These are phyloP conservation scores for Benthosema pterotum DNA, from an alignment of 2,797 vertebrate species.

Conservation along the genomic window DNA sequence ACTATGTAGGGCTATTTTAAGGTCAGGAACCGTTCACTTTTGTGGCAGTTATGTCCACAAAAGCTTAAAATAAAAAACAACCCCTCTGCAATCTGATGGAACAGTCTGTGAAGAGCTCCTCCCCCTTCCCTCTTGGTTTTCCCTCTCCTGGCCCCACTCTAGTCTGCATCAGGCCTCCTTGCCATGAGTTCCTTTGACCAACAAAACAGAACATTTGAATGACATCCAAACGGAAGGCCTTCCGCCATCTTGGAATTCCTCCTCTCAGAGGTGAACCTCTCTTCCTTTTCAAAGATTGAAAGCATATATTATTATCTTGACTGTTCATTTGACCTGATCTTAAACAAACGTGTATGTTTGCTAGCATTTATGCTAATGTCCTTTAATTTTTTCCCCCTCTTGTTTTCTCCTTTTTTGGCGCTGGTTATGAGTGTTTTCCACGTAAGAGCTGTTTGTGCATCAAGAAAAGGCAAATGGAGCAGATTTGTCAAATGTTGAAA, in stretches of 20 bases:
- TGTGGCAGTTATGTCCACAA: too few relatives aligned
- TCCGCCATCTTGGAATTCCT: neutral
- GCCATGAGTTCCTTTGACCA: conserved; percentile 2
- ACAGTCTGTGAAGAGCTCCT: conserved; percentile 26
- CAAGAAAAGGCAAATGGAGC: too few relatives aligned
- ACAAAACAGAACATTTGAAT: conserved; percentile 2
- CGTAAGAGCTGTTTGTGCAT: too few relatives aligned
- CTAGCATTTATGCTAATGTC: too few relatives aligned
- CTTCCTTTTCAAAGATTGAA: neutral
- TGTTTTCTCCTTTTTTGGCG: too few relatives aligned
- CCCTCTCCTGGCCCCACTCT: neutral
- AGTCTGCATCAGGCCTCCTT: neutral
- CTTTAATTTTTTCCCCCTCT: too few relatives aligned
- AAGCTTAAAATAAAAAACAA: neutral
- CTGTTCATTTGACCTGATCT: too few relatives aligned
- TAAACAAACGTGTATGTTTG: too few relatives aligned
- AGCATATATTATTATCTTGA: neutral
- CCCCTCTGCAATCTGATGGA: neutral
- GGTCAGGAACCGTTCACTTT: too few relatives aligned
- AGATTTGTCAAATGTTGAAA: too few relatives aligned
- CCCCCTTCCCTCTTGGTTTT: conserved; percentile 2
- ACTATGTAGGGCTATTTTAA: too few relatives aligned
- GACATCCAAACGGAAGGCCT: neutral
- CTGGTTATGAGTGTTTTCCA: too few relatives aligned
- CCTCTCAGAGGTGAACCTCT: conserved; percentile 8